Conservation (phyloP, 2,113 vertebrate species). For the Mobula hypostoma region DNA sequence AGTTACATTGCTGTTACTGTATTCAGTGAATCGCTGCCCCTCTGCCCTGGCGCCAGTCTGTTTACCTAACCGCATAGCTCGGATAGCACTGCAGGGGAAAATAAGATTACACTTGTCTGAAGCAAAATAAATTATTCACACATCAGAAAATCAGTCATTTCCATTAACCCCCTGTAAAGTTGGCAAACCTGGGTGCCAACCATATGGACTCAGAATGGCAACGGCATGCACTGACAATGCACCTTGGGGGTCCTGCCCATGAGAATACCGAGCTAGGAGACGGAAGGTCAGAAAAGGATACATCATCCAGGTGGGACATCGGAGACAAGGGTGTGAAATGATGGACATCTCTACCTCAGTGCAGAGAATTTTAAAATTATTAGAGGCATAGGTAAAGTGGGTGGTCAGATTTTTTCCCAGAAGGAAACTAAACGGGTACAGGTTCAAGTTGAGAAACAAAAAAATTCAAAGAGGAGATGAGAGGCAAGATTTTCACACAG, state of each 20-base stretch:
- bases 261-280: neutral
- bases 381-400: too few species aligned
- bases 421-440: neutral
- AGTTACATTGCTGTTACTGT: conserved; percentile 37
- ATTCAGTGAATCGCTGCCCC: conserved; percentile 35
- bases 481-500: too few species aligned
- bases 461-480: too few species aligned
- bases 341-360: too few species aligned
- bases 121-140: conserved; percentile 38
- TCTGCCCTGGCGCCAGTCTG: conserved; percentile 32
- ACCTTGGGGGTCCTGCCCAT: neutral
- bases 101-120: conserved; percentile 35
- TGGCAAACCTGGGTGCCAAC: conserved; percentile 6
- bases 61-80: conserved; percentile 38
- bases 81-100: conserved; percentile 34
- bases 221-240: neutral
- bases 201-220: neutral
- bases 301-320: neutral
- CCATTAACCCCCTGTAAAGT: conserved; percentile 31
- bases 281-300: neutral
- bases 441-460: too few species aligned
- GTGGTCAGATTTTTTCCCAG: neutral
- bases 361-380: too few species aligned
- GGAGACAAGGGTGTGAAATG: too few species aligned
- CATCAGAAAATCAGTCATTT: conserved; percentile 36